Evolutionary conservation across 1,140 invertebrate genomes (phyloP).

Genomic region (Drosophila setifemur): DNA sequence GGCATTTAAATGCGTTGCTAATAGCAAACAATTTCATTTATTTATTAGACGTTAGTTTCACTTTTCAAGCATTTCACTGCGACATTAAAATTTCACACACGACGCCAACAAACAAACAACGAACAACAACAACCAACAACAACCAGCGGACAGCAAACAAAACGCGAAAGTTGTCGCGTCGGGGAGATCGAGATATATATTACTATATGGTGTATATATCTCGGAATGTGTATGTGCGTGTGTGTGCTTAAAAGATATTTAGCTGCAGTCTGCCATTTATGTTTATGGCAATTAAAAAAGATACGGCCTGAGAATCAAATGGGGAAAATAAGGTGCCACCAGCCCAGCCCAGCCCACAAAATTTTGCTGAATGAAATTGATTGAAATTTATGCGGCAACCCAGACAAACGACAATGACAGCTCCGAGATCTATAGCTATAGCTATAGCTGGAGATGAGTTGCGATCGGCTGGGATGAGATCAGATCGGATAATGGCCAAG

Average conservation of each 20-base stretch:
- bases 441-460: conserved; percentile 5
- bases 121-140: too few relatives aligned
- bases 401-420: neutral
- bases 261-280: conserved; percentile 44
- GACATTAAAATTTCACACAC: conserved; percentile 75
- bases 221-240: neutral
- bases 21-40: conserved; percentile 80
- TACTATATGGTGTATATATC: too few relatives aligned
- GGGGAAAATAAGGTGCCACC: neutral
- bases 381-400: conserved; percentile 35
- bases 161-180: conserved; percentile 62
- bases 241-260: conserved; percentile 37
- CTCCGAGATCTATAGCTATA: neutral
- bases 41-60: conserved; percentile 77
- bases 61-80: conserved; percentile 76
- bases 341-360: conserved; percentile 16
- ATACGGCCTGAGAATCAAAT: conserved; percentile 19
- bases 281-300: conserved; percentile 45
- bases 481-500: conserved; percentile 8
- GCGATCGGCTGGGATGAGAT: conserved; percentile 18
- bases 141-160: conserved; percentile 36
- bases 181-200: conserved; percentile 22
- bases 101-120: conserved; percentile 25
- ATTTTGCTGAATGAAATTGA: conserved; percentile 16
- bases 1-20: conserved; percentile 75